Conservation (phyloP, 2,888 invertebrate genomes). For the Drosophila paranaensis region DNA sequence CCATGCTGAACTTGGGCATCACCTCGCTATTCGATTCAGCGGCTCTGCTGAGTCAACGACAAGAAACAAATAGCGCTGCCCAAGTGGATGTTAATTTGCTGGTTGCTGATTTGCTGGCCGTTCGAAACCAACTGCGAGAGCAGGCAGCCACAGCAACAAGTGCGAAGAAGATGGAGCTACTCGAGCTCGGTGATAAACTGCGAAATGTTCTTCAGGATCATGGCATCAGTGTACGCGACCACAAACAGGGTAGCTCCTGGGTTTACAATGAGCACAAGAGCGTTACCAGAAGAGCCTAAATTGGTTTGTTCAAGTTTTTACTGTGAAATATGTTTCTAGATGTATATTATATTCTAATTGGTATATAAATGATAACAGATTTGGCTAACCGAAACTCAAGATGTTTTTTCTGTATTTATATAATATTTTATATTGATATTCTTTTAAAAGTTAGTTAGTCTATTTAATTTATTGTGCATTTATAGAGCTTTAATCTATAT, state of each 20-base stretch:
- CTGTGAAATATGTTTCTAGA: too few relatives aligned
- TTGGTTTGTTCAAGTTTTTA: neutral
- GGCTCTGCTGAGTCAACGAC: neutral
- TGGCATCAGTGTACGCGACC: slow-evolving; percentile 90
- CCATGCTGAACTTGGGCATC: slow-evolving; percentile 87
- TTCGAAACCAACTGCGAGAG: slow-evolving; percentile 87
- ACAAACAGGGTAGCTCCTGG: slow-evolving; percentile 88
- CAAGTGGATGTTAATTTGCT: slow-evolving; percentile 73
- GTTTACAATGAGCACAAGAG: slow-evolving; percentile 61
- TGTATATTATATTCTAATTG: neutral
- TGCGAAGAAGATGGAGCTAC: slow-evolving; percentile 87
- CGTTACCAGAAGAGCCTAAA: slow-evolving; percentile 10
- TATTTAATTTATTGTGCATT: neutral
- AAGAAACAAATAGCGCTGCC: neutral
- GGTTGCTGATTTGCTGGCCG: slow-evolving; percentile 88
- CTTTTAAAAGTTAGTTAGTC: neutral
- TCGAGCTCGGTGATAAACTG: slow-evolving; percentile 89
- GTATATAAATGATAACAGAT: neutral
- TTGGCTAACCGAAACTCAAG: neutral
- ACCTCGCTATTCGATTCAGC: slow-evolving; percentile 76
- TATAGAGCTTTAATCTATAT: neutral
- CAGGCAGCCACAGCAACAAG: slow-evolving; percentile 85
- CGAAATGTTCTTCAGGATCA: slow-evolving; percentile 87
- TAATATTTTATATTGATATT: neutral
- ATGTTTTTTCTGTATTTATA: neutral